Percentiles rank a stretch among this genome's conserved stretches.
These are phyloP conservation scores for Oreohelix idahoensis DNA, from an alignment of 1,140 invertebrate genomes.

Conservation along the genomic window DNA sequence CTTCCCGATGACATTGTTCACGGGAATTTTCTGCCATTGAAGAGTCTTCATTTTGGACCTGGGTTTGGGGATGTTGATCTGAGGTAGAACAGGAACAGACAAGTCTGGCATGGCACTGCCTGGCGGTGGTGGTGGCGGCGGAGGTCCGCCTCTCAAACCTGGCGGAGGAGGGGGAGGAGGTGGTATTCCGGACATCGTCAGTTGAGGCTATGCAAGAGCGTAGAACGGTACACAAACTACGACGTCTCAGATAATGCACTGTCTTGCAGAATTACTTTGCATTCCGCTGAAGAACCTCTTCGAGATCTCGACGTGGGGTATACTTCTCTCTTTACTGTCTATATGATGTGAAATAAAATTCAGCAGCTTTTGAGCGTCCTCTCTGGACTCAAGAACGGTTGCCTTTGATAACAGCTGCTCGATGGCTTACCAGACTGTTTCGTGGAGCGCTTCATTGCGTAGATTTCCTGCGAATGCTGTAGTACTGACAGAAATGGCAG, in stretches of 20 bases:
- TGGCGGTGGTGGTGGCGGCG: slow-evolving; percentile 41
- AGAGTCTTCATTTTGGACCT: slow-evolving; percentile 66
- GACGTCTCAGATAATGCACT: slow-evolving; percentile 69
- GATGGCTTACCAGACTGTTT: slow-evolving; percentile 79
- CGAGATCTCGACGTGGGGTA: too few species aligned
- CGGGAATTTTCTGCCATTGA: slow-evolving; percentile 71
- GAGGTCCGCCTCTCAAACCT: not conserved
- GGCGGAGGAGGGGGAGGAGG: slow-evolving; percentile 60
- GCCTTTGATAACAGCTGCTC: slow-evolving; percentile 92
- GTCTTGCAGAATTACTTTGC: slow-evolving; percentile 42
- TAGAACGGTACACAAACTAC: slow-evolving; percentile 66
- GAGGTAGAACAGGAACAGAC: slow-evolving; percentile 44
- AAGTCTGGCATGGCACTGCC: not conserved
- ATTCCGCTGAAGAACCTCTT: not conserved
- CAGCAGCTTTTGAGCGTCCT: slow-evolving; percentile 74
- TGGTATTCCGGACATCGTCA: slow-evolving; percentile 67
- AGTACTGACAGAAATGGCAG: slow-evolving; percentile 91
- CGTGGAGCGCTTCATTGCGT: slow-evolving; percentile 80
- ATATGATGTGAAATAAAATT: slow-evolving; percentile 55
- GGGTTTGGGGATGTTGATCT: slow-evolving; percentile 67
- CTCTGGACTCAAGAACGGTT: slow-evolving; percentile 88
- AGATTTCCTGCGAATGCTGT: slow-evolving; percentile 91
- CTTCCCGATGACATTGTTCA: slow-evolving; percentile 64
- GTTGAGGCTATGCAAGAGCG: slow-evolving; percentile 44
- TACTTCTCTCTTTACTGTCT: too few species aligned